Evolutionary conservation across 2,797 vertebrate genomes (phyloP).

Genomic region (Poeciliopsis gracilis): DNA sequence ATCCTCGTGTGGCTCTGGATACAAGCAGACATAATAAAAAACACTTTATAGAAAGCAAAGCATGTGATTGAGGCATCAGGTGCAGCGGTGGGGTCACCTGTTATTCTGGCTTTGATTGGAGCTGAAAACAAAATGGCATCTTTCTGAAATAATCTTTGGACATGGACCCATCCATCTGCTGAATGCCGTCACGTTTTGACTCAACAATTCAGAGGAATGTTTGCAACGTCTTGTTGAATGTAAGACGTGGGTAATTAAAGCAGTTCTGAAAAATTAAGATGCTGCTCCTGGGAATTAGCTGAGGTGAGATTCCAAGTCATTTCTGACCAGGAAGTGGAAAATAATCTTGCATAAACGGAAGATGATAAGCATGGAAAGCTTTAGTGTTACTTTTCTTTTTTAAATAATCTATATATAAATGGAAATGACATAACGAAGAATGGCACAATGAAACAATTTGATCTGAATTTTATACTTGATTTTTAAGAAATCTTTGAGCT

Average conservation of each 20-base stretch:
- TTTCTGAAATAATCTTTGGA: background rate
- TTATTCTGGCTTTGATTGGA: background rate
- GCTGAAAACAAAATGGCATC: background rate
- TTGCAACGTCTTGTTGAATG: background rate
- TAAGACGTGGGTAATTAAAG: background rate
- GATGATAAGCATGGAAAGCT: background rate
- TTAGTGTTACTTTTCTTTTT: background rate
- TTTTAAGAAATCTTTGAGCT: background rate
- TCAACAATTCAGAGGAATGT: background rate
- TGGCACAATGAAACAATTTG: background rate
- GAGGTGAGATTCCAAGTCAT: background rate
- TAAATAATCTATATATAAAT: no score
- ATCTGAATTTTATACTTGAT: background rate
- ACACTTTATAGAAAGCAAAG: conserved; percentile 8
- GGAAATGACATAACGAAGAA: background rate
- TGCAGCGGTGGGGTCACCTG: background rate
- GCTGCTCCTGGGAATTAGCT: background rate
- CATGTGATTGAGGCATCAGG: background rate
- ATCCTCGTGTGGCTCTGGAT: conserved; percentile 14
- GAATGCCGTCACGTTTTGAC: background rate
- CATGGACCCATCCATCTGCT: background rate
- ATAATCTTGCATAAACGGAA: background rate
- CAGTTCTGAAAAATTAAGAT: background rate
- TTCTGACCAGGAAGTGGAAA: background rate
- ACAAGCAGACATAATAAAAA: conserved; percentile 9